Percentiles rank a stretch among this genome's conserved stretches.
Evolutionary conservation across 2,797 vertebrate genomes (phyloP).

Genomic region (Benthosema pterotum): DNA sequence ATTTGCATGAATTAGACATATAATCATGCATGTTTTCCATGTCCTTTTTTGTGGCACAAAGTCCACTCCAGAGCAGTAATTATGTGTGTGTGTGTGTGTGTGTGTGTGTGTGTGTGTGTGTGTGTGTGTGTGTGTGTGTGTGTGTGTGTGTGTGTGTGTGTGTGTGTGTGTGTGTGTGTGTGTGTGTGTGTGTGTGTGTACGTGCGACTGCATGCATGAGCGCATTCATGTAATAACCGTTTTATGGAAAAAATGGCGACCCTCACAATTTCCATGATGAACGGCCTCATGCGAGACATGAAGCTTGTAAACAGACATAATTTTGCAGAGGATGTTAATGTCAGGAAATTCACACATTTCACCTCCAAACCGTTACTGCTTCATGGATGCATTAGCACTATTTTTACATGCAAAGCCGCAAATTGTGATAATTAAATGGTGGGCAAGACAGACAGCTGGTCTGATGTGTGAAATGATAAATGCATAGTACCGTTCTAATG

Average conservation of each 20-base stretch:
- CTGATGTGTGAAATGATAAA: slow-evolving; percentile 37
- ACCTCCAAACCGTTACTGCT: slow-evolving; percentile 42
- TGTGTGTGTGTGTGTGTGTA: neutral
- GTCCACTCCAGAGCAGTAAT: too few relatives aligned
- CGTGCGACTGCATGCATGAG: neutral
- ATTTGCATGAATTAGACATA: too few relatives aligned
- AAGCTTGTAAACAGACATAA: slow-evolving; percentile 44
- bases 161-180: neutral
- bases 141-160: neutral
- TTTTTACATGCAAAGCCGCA: slow-evolving; percentile 57
- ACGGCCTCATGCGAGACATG: slow-evolving; percentile 20
- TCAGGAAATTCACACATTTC: slow-evolving; percentile 50
- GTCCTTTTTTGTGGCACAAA: too few relatives aligned
- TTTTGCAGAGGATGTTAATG: slow-evolving; percentile 48
- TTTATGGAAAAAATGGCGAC: neutral
- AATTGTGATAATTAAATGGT: slow-evolving; percentile 54
- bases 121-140: neutral
- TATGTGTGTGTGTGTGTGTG: neutral
- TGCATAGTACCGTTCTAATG: slow-evolving; percentile 33
- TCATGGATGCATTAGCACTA: slow-evolving; percentile 39
- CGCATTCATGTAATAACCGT: too few relatives aligned
- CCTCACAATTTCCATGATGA: slow-evolving; percentile 19
- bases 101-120: neutral
- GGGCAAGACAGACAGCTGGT: slow-evolving; percentile 34
- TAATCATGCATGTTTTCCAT: too few relatives aligned